Evolutionary conservation across 2,888 invertebrate genomes (phyloP).

Genomic region (Oeneis ivallda): DNA sequence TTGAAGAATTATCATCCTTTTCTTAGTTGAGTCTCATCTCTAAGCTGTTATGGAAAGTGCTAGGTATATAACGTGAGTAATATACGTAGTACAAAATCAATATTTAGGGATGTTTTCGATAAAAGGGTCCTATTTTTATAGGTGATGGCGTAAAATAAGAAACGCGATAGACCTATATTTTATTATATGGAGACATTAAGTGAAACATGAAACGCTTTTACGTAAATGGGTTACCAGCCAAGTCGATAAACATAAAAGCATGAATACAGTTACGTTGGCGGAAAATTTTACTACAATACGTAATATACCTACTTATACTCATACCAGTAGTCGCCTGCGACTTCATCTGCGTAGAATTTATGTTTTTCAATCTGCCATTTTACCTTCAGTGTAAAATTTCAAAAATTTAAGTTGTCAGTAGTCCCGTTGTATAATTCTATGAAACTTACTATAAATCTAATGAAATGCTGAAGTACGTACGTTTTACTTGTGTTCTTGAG

Average conservation of each 20-base stretch:
- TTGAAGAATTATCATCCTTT: no score
- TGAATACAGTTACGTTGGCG: constrained; percentile 34
- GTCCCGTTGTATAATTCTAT: no score
- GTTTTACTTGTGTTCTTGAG: no score
- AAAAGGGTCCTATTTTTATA: constrained; percentile 21
- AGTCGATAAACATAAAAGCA: constrained; percentile 54
- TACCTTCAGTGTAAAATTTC: no score
- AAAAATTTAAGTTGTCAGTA: no score
- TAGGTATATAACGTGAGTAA: no score
- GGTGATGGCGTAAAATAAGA: constrained; percentile 23
- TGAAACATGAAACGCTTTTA: constrained; percentile 29
- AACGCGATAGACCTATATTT: constrained; percentile 18
- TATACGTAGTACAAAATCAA: neutral
- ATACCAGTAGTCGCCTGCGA: neutral
- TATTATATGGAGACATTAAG: constrained; percentile 28
- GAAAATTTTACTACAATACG: constrained; percentile 1
- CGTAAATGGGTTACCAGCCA: constrained; percentile 30
- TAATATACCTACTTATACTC: neutral
- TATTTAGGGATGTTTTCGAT: neutral
- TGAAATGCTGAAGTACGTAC: no score
- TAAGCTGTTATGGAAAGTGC: no score
- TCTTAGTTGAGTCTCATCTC: no score
- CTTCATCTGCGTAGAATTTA: no score
- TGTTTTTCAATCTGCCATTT: no score
- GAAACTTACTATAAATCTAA: no score